Evolutionary conservation across 2,113 vertebrate species (phyloP).

Genomic region (Galemys pyrenaicus): DNA sequence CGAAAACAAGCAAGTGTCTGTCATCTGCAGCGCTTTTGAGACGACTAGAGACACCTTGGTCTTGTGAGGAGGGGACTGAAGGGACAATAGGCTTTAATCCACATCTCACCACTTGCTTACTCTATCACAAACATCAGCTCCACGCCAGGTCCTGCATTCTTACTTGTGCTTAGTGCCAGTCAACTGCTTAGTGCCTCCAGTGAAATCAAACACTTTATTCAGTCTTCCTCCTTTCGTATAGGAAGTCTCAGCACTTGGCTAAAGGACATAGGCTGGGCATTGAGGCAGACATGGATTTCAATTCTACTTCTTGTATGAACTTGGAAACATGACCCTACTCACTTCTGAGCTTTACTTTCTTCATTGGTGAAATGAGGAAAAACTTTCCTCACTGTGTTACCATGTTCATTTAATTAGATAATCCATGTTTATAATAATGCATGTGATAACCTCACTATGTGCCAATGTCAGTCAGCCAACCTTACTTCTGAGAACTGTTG

Average conservation of each 20-base stretch:
- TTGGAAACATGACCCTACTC: neutral
- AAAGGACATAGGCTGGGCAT: neutral
- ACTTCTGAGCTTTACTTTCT: neutral
- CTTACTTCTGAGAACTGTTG: neutral
- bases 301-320: neutral
- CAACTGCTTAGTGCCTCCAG: neutral
- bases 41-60: neutral
- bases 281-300: neutral
- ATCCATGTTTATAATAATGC: neutral
- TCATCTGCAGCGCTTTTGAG: too few species aligned
- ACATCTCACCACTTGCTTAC: neutral
- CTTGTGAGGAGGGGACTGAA: neutral
- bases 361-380: neutral
- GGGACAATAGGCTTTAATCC: rapidly evolving
- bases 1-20: neutral
- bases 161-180: rapidly evolving
- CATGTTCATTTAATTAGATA: neutral
- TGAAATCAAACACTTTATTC: neutral
- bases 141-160: neutral
- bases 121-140: neutral
- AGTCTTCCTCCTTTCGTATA: rapidly evolving
- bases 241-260: neutral
- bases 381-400: neutral
- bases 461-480: neutral
- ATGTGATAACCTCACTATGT: too few species aligned